Evolutionary conservation across 2,113 vertebrate species (phyloP), one percentile per base, ranked within the genome.

Genomic region (Sylvilagus bachmani): DNA sequence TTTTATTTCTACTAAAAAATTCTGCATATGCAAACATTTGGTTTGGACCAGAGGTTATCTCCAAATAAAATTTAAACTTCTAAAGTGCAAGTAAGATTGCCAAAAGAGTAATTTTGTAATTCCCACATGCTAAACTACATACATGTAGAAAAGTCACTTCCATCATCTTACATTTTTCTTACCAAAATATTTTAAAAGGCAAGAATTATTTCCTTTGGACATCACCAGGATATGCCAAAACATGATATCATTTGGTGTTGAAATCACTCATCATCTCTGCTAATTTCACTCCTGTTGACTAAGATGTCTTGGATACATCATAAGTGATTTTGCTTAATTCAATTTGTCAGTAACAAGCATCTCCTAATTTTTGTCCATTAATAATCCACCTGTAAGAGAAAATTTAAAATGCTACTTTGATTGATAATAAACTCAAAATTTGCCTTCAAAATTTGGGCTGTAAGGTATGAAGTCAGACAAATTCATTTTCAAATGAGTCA

Each of bases 121-220:
- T 77, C 83, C 10, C 10, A 19, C 75, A 87, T 93, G 66, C 64
- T 79, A 2, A 73, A 17, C 10, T 16, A 12, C 13, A 53, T 22
- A 11, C 38, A 61, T 44, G n/a, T 55, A 79, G 71, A 44, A 92
- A 64, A 86, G 53, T 36, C 49, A 61, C 31, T 69, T 86, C 13
- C 1, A 8, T 93, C 69, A 79, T 53, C 44, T 64, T 89, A 14
- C 21, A 81, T 93, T 90, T 96, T 90, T 85, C 70, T 89, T 78
- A 93, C n/a, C 19, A 77, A 22, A 11, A 36, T 81, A 61, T 92
- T 96, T 96, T 92, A 77, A 94, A 95, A 90, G 55, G 80, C 84
- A 96, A 91, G 71, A 78, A 85, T 6, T 27, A 75, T 79, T 27
- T 69, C 71, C 85, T 67, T 55, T 31, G 36, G 66, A 84, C 67